Evolutionary conservation across 2,113 vertebrate genomes (phyloP), one percentile per base, ranked within the genome.

Genomic region (Triplophysa tibetana): DNA sequence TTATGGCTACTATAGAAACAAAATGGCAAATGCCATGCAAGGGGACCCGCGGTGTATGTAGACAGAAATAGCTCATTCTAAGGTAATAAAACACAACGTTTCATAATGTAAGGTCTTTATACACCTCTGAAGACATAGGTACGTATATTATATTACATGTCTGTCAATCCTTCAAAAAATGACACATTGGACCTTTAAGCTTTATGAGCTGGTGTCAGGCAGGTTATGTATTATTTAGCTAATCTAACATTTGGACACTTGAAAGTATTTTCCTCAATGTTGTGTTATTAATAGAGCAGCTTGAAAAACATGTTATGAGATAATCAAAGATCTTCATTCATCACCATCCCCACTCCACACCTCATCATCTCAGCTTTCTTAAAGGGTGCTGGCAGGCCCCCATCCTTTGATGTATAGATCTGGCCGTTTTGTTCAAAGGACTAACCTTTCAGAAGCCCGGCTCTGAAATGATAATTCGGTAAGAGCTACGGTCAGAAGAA

Each of bases 381-480:
- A 86, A 85, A 90, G 87, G 81, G 77, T 82, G 61, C 72, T 88
- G 87, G 88, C 87, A 89, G 86, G 68, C 84, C 41, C 41, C 67
- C 80, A 63, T 87, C 92, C 87, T 93, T 92, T 93, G 88, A 92
- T 92, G 88, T 89, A 87, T 90, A 85, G 88, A 90, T 89, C 83
- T 83, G 88, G 89, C 86, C 86, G 80, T 91, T 93, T 90, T 91
- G 90, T 91, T 91, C 88, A 92, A 93, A 93, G 90, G 89, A 81
- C 78, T 89, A 91, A 92, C 89, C 91, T 93, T 92, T 91, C 88
- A 85, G 84, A 88, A 88, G 84, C 86, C 81, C 82, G 82, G 86
- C 90, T 92, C 91, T 92, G 91, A 92, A 92, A 91, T 91, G 90
- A 90, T 93, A 90, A 92, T 91, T 88, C 79, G 79, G 85, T 87